Conservation (phyloP, 2,113 vertebrate species). For the Sphyrna mokarran region DNA sequence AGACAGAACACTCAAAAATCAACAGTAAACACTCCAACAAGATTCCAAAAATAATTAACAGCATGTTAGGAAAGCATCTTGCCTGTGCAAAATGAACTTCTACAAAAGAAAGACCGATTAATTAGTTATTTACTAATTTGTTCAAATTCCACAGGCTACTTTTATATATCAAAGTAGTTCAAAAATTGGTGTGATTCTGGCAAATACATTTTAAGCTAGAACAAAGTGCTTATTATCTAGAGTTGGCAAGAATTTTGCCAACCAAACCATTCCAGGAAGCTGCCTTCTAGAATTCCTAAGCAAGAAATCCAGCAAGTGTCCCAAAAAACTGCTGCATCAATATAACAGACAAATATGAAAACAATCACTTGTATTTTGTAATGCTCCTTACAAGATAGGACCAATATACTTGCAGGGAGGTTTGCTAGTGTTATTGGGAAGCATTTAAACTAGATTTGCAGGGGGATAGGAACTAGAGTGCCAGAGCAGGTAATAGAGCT, state of each 20-base stretch:
- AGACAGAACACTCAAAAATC: not conserved
- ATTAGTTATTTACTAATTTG: not conserved
- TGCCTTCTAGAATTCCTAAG: not conserved
- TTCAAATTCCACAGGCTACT: not conserved
- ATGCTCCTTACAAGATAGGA: not conserved
- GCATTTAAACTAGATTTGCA: too few relatives aligned
- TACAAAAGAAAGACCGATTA: not conserved
- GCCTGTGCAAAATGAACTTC: not conserved
- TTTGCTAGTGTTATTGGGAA: too few relatives aligned
- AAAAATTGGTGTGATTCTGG: not conserved
- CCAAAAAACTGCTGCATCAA: not conserved
- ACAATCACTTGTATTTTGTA: not conserved
- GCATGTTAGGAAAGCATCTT: not conserved
- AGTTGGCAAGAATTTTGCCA: not conserved
- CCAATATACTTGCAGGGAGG: too few relatives aligned
- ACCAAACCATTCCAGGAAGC: not conserved
- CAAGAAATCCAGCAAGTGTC: not conserved
- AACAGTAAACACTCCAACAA: not conserved
- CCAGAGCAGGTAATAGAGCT: too few relatives aligned
- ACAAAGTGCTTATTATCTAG: not conserved
- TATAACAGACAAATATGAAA: not conserved
- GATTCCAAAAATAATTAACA: not conserved
- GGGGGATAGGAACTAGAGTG: too few relatives aligned
- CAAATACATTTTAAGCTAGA: not conserved
- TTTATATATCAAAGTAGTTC: not conserved